Base-by-base conservation (phyloP, 2,888 invertebrate species). In the Hoplodrina ambigua region DNA sequence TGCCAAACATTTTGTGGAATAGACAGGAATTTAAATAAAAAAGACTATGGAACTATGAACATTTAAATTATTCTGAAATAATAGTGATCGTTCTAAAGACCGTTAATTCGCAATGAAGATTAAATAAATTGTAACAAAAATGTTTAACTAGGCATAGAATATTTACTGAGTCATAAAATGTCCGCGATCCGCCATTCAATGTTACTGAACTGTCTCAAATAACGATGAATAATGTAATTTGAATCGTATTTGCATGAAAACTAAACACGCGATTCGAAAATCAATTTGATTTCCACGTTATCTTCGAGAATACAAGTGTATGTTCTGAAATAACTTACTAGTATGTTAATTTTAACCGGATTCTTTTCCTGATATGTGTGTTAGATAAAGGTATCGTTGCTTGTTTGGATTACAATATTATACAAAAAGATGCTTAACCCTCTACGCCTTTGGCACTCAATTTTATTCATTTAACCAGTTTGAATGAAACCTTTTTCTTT, bases 191-290 rank as follows among this genome's bases (percentile, higher is more conserved):
- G 64, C 65, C 66, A 70, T 78, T 69, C 72, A 76, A 75, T 74
- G 67, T 67, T 60, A 78, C 67, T 61, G 25, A 79, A 65, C 63
- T 74, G 72, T 58, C 72, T 79, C 59, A 80, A 84, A 83, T 77
- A 74, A 77, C 79, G 62, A 78, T 78, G 68, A 82, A 81, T 86
- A 85, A 86, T 82, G 83, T 85, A 83, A 87, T 87, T 86, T 88
- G 83, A 81, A 84, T 84, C 17, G 79, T 65, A 53, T 66, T 72
- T 64, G 74, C 75, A 70, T 78, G 79, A 63, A 76, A 75, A 72
- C 79, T 80, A 84, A 87, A 80, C 92, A 92, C 90, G 91, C 91
- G 86, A 91, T 86, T 81, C 77, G 72, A 80, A 87, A 86, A 87
- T 90, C 85, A 87, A 88, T 78, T 80, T 78, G 78, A 64, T 70